These are phyloP conservation scores for Ceramica pisi DNA, from an alignment of 2,888 invertebrate species.

Conservation along the genomic window DNA sequence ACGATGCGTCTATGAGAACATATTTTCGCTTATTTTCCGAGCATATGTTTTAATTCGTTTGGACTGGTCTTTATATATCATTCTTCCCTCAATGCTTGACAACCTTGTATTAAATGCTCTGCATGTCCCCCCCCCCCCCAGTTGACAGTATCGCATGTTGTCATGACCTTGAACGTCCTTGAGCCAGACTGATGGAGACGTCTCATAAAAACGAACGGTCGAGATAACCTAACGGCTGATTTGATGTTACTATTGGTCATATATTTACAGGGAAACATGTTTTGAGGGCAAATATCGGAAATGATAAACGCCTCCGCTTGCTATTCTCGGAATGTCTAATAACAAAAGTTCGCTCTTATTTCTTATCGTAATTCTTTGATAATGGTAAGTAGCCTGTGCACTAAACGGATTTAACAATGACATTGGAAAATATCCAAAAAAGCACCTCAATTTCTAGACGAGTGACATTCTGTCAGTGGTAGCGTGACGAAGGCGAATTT, in stretches of 20 bases:
- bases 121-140: slow-evolving; percentile 20
- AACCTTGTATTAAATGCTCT: slow-evolving; percentile 2
- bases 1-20: neutral
- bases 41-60: neutral
- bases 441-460: no score
- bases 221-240: slow-evolving; percentile 23
- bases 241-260: slow-evolving; percentile 16
- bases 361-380: neutral
- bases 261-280: slow-evolving; percentile 13
- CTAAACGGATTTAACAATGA: no score
- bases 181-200: slow-evolving; percentile 35
- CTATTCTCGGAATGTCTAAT: neutral
- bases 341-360: neutral
- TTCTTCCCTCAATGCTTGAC: neutral
- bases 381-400: neutral
- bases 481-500: no score
- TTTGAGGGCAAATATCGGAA: neutral
- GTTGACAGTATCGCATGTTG: slow-evolving; percentile 43
- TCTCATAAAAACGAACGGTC: slow-evolving; percentile 42
- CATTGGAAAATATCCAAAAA: neutral
- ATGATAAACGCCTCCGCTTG: neutral
- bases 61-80: neutral
- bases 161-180: slow-evolving; percentile 35
- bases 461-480: no score
- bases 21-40: no score